These are phyloP conservation scores for Mola mola DNA, from an alignment of 2,113 vertebrate genomes.

Conservation along the genomic window DNA sequence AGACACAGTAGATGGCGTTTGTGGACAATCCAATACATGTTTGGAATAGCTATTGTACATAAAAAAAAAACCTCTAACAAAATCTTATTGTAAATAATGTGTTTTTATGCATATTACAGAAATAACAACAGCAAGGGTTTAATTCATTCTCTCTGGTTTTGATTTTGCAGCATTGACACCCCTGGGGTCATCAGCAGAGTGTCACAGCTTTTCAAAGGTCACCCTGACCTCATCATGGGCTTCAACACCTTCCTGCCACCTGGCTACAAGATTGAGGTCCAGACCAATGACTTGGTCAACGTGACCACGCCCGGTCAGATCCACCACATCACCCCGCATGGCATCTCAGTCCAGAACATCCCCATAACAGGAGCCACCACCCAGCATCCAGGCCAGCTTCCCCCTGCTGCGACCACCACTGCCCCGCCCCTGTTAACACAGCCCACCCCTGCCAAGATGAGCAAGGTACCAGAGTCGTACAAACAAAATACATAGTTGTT, in stretches of 20 bases:
- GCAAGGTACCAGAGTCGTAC: slow-evolving; percentile 83
- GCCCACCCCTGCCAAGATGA: slow-evolving; percentile 91
- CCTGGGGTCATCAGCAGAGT: slow-evolving; percentile 98
- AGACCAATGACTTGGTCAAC: slow-evolving; percentile 96
- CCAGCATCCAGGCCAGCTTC: slow-evolving; percentile 67
- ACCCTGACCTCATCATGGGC: slow-evolving; percentile 98
- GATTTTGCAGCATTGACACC: slow-evolving; percentile 90
- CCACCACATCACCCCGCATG: slow-evolving; percentile 96
- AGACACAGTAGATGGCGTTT: too few relatives aligned
- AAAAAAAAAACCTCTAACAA: too few relatives aligned
- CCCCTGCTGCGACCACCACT: slow-evolving; percentile 71
- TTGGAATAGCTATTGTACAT: too few relatives aligned
- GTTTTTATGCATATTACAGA: too few relatives aligned
- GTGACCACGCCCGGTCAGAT: slow-evolving; percentile 97
- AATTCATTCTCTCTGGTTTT: too few relatives aligned
- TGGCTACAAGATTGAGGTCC: slow-evolving; percentile 99
- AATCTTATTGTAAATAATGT: too few relatives aligned
- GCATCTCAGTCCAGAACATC: slow-evolving; percentile 91
- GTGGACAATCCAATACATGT: too few relatives aligned
- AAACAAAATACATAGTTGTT: neutral
- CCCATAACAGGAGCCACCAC: slow-evolving; percentile 58
- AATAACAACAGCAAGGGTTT: too few relatives aligned
- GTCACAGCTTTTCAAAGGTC: slow-evolving; percentile 98
- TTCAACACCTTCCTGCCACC: slow-evolving; percentile 99
- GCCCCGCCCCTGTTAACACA: slow-evolving; percentile 87